Evolutionary conservation across 2,888 invertebrate genomes (phyloP).

Genomic region (Apotomis betuletana): DNA sequence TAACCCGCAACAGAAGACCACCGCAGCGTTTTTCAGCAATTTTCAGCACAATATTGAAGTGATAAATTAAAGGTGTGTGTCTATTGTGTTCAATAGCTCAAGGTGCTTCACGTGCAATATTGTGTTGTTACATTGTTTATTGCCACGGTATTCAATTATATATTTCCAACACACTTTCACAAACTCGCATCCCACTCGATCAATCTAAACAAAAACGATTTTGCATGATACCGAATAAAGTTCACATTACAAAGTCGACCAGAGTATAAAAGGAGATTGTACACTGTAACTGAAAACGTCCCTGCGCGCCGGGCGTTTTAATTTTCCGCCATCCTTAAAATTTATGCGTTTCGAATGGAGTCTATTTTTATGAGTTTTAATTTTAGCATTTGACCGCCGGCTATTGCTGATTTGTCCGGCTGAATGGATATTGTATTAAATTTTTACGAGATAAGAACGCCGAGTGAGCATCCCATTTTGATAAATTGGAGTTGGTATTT

Average conservation of each 20-base stretch:
- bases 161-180: constrained; percentile 50
- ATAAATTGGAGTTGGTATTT: too few relatives aligned
- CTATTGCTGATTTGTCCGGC: constrained; percentile 46
- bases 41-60: constrained; percentile 49
- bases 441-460: constrained; percentile 16
- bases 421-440: constrained; percentile 44
- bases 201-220: not conserved
- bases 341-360: constrained; percentile 58
- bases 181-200: not conserved
- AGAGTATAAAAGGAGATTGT: not conserved
- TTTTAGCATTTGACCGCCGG: constrained; percentile 46
- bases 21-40: constrained; percentile 11
- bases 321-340: constrained; percentile 68
- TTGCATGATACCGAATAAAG: not conserved
- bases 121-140: constrained; percentile 61
- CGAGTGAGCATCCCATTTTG: not conserved
- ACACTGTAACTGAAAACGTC: not conserved
- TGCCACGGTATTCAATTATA: constrained; percentile 58
- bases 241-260: not conserved
- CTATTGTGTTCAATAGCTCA: constrained; percentile 45
- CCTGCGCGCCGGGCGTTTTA: constrained; percentile 62
- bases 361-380: constrained; percentile 54
- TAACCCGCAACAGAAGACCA: not conserved
- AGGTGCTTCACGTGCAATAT: constrained; percentile 54
- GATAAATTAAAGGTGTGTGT: constrained; percentile 53